A percentile compares a stretch with the other conserved stretches of the same genome.
Conservation (phyloP, 1,140 invertebrate genomes). For the Diabrotica undecimpunctata region DNA sequence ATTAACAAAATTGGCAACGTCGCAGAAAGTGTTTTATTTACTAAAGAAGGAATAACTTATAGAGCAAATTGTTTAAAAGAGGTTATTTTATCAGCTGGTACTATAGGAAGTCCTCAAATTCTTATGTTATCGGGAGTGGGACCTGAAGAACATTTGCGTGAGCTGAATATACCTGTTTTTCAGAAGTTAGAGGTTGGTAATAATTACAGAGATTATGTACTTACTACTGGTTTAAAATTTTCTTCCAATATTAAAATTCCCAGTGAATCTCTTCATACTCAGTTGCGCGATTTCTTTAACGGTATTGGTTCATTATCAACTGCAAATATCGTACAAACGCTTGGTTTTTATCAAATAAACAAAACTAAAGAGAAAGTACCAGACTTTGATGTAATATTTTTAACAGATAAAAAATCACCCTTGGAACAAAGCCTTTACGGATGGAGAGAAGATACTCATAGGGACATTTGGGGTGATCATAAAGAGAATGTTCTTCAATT, state of each 20-base stretch:
- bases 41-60: constrained; percentile 39
- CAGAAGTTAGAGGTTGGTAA: constrained; percentile 54
- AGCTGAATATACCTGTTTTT: constrained; percentile 46
- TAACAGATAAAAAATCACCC: background rate
- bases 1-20: constrained; percentile 62
- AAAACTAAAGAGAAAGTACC: constrained; percentile 75
- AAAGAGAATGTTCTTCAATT: background rate
- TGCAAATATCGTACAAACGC: constrained; percentile 69
- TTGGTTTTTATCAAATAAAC: constrained; percentile 68
- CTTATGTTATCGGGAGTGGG: constrained; percentile 60
- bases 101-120: constrained; percentile 51
- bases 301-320: constrained; percentile 71
- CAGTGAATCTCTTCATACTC: background rate
- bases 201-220: constrained; percentile 76
- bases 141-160: constrained; percentile 49
- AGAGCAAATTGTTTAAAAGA: constrained; percentile 46
- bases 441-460: background rate
- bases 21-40: constrained; percentile 54
- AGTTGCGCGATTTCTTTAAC: constrained; percentile 11
- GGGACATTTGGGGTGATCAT: background rate
- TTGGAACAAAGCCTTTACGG: background rate
- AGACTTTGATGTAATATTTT: constrained; percentile 61
- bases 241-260: constrained; percentile 17
- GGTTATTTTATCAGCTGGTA: constrained; percentile 52
- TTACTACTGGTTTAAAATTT: constrained; percentile 73